Percentiles rank a stretch among this genome's conserved stretches.
phyloP scores from a whole-genome alignment of 2,113 vertebrate genomes.

The Crypturellus undulatus region DNA sequence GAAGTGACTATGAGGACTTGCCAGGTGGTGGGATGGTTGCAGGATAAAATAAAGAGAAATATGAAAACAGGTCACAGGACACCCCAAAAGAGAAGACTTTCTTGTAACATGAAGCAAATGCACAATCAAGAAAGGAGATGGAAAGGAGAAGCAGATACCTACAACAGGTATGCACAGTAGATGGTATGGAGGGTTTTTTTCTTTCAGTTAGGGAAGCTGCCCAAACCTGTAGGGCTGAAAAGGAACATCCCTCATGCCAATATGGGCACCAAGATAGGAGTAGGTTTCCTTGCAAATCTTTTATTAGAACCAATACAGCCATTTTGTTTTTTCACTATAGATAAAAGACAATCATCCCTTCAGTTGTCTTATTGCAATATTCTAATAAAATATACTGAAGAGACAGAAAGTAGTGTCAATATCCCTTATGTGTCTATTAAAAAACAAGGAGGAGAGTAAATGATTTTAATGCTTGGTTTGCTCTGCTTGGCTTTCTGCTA shows the following conservation, averaged over 20 bases:
- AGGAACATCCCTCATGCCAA: not conserved
- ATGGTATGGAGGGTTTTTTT: not conserved
- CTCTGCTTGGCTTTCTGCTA: not conserved
- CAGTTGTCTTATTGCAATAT: not conserved
- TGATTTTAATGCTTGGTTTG: not conserved
- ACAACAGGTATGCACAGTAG: not conserved
- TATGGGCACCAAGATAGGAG: not conserved
- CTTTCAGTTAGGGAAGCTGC: not conserved
- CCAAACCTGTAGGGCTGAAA: not conserved
- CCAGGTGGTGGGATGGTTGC: not conserved
- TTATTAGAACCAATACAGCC: not conserved
- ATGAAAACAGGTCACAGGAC: not conserved
- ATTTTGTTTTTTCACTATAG: not conserved
- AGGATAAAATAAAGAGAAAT: not conserved
- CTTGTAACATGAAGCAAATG: not conserved
- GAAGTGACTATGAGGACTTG: not conserved
- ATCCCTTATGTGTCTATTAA: not conserved
- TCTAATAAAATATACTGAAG: not conserved
- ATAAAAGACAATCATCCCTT: not conserved
- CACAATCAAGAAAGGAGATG: not conserved
- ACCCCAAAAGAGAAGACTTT: not conserved
- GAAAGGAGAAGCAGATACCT: not conserved
- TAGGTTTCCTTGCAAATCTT: not conserved
- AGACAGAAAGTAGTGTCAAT: constrained; percentile 10
- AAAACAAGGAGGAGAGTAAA: not conserved